Evolutionary conservation across 2,888 invertebrate genomes (phyloP), one percentile per base, ranked within the genome.

Genomic region (Agriopis aurantiaria): DNA sequence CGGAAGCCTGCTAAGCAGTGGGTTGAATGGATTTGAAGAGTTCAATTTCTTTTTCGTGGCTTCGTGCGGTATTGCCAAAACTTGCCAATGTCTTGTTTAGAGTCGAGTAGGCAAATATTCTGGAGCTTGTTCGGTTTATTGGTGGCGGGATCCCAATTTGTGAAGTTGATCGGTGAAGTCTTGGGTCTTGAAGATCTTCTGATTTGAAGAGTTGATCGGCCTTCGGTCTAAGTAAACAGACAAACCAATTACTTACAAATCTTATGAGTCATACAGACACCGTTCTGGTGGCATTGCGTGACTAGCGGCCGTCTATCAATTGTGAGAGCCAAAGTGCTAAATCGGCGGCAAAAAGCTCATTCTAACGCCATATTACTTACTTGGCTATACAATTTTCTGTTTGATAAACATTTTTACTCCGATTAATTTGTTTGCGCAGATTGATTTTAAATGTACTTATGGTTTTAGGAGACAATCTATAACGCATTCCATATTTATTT

Each of bases 241-340:
- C 14, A 43, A 52, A 61, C 43, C 51, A 52, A 63, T 53, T 17
- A 62, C 17, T 48, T 43, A 17, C 64, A 68, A 33, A 56, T 56
- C 12, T 60, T 33, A 65, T 66, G 69, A 69, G 49, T 67, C 69
- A 69, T 63, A 40, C 40, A 57, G 40, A 65, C 51, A 66, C 68
- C 12, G 52, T 66, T 68, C 51, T 61, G 41, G 62, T 62, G 65
- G 65, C 70, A 69, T 77, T 72, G 76, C 78, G 77, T 79, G 79
- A 75, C 80, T 67, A 55, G 66, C 58, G 66, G 52, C 65, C 73
- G 74, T 78, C 56, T 51, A 52, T 82, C 73, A 76, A 78, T 75
- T 75, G 80, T 78, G 58, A 65, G 69, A 74, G 67, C 61, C 70
- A 63, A 80, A 80, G 80, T 76, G 83, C 71, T 63, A 69, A 66